phyloP scores from a whole-genome alignment of 2,797 vertebrate species.

The Xenentodon cancila region DNA sequence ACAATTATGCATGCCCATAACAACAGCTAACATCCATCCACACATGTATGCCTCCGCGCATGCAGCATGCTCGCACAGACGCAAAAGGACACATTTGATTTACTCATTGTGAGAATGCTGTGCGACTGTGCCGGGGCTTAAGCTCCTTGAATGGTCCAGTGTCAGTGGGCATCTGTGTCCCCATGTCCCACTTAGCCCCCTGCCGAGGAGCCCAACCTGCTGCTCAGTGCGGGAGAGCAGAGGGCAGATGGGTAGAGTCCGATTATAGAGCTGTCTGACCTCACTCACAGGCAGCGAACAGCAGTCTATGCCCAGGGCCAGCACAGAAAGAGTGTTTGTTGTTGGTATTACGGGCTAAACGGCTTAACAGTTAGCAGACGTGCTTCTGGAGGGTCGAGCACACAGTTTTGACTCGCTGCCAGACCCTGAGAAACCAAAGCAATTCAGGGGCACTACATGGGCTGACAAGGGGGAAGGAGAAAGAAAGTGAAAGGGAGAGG shows the following conservation, averaged over 20 bases:
- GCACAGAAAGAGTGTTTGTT: slow-evolving; percentile 79
- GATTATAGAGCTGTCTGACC: slow-evolving; percentile 81
- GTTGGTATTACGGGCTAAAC: slow-evolving; percentile 82
- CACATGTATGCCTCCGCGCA: slow-evolving; percentile 31
- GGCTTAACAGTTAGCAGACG: slow-evolving; percentile 79
- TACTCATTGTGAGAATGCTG: slow-evolving; percentile 61
- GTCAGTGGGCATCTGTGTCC: slow-evolving; percentile 79
- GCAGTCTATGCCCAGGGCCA: slow-evolving; percentile 63
- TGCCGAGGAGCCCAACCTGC: slow-evolving; percentile 74
- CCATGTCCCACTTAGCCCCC: slow-evolving; percentile 77
- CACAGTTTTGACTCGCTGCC: slow-evolving; percentile 72
- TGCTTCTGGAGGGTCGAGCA: slow-evolving; percentile 68
- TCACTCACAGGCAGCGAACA: slow-evolving; percentile 68
- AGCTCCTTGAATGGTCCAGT: slow-evolving; percentile 62
- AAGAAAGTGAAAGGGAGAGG: slow-evolving; percentile 14
- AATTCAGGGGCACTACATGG: slow-evolving; percentile 42
- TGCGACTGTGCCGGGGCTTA: slow-evolving; percentile 54
- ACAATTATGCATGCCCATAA: slow-evolving; percentile 63
- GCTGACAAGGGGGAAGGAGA: slow-evolving; percentile 11
- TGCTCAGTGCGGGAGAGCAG: slow-evolving; percentile 70
- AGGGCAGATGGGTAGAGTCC: slow-evolving; percentile 78
- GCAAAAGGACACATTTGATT: slow-evolving; percentile 49
- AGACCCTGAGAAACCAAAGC: slow-evolving; percentile 54
- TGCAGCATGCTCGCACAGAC: slow-evolving; percentile 14
- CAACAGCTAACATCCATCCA: slow-evolving; percentile 47